These are phyloP conservation scores for Lycodopsis pacificus DNA, from an alignment of 2,797 vertebrate genomes.

Conservation along the genomic window DNA sequence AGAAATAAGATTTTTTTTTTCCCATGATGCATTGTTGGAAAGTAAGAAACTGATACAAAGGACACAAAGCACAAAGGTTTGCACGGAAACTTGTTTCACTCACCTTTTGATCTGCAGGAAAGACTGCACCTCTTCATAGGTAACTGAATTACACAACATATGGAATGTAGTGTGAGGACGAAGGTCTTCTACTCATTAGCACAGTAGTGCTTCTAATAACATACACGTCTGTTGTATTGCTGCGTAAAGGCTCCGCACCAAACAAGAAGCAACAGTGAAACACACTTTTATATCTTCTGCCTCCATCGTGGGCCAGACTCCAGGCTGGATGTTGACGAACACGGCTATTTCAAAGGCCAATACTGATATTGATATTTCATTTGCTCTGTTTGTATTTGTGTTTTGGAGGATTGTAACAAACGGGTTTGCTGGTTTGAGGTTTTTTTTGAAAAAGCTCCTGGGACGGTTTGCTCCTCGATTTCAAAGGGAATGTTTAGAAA, in stretches of 20 bases:
- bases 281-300: background rate
- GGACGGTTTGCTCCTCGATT: slow-evolving; percentile 74
- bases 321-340: background rate
- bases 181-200: too few relatives aligned
- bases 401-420: slow-evolving; percentile 61
- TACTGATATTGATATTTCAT: slow-evolving; percentile 21
- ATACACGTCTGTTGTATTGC: too few relatives aligned
- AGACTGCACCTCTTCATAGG: background rate
- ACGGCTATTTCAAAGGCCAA: background rate
- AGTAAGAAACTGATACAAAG: slow-evolving; percentile 4
- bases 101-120: background rate
- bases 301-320: background rate
- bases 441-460: slow-evolving; percentile 48
- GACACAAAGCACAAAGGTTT: slow-evolving; percentile 9
- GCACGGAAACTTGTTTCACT: background rate
- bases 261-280: background rate
- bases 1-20: slow-evolving; percentile 3
- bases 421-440: slow-evolving; percentile 19
- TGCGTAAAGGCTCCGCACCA: background rate
- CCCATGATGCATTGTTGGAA: slow-evolving; percentile 27
- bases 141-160: background rate
- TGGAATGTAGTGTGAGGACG: too few relatives aligned
- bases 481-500: slow-evolving; percentile 86
- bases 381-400: slow-evolving; percentile 61
- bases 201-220: background rate